Percentiles rank a stretch among this genome's conserved stretches.
These are phyloP conservation scores for Drosophila prolongata DNA, from an alignment of 2,888 invertebrate species.

Conservation along the genomic window DNA sequence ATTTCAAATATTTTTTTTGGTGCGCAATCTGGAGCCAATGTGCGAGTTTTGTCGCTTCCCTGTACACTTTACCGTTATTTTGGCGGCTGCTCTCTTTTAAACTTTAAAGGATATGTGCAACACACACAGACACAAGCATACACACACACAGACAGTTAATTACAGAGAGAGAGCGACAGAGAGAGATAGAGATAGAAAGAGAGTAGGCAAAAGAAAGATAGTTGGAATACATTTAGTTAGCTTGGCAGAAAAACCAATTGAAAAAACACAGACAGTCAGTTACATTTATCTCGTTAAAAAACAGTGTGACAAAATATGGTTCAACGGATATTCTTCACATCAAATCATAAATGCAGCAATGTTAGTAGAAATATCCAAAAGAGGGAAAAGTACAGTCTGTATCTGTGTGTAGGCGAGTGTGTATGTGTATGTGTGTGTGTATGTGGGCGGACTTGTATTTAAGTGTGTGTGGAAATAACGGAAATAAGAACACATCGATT, in stretches of 20 bases:
- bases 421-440: slow-evolving; percentile 19
- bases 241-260: slow-evolving; percentile 71
- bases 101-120: slow-evolving; percentile 46
- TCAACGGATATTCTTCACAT: slow-evolving; percentile 64
- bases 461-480: slow-evolving; percentile 24
- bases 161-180: slow-evolving; percentile 52
- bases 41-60: slow-evolving; percentile 48
- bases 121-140: slow-evolving; percentile 44
- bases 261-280: slow-evolving; percentile 69
- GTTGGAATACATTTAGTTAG: slow-evolving; percentile 73
- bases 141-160: slow-evolving; percentile 36
- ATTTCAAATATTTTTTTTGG: slow-evolving; percentile 9
- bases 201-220: slow-evolving; percentile 64
- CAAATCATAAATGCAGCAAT: slow-evolving; percentile 70
- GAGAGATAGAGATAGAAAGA: slow-evolving; percentile 55
- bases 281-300: slow-evolving; percentile 63
- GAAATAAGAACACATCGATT: slow-evolving; percentile 56
- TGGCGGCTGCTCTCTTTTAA: slow-evolving; percentile 49
- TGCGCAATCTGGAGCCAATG: slow-evolving; percentile 64
- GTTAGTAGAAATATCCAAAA: slow-evolving; percentile 47
- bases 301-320: slow-evolving; percentile 75
- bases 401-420: slow-evolving; percentile 28
- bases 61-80: slow-evolving; percentile 37
- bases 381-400: slow-evolving; percentile 43
- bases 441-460: slow-evolving; percentile 6